phyloP scores from a whole-genome alignment of 2,113 vertebrate genomes.

The Pseudopodoces humilis region DNA sequence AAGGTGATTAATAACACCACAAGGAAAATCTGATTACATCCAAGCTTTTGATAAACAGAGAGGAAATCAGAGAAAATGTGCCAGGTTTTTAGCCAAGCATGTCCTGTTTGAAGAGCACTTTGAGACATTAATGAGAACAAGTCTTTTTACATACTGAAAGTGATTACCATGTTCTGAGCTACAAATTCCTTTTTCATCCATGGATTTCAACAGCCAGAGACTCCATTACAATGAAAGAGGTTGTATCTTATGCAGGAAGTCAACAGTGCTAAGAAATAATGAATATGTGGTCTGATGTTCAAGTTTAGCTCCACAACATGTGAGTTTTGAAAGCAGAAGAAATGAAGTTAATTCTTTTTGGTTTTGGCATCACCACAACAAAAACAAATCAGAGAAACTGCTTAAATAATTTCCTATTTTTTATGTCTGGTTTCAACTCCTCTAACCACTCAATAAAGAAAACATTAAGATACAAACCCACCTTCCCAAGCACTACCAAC shows the following conservation, averaged over 20 bases:
- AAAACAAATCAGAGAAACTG: neutral
- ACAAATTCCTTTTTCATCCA: neutral
- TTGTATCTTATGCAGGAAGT: neutral
- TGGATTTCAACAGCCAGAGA: neutral
- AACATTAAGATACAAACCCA: neutral
- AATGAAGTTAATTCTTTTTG: neutral
- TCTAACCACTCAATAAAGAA: neutral
- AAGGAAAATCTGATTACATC: neutral
- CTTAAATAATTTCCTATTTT: neutral
- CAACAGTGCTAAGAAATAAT: neutral
- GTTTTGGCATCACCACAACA: neutral
- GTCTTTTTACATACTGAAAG: neutral
- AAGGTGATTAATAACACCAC: neutral
- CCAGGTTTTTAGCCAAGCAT: neutral
- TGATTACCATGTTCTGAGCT: neutral
- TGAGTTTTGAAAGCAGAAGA: neutral
- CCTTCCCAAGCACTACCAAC: neutral
- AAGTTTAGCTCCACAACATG: neutral
- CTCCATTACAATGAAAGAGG: neutral
- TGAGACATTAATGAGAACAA: neutral
- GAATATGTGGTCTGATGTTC: neutral
- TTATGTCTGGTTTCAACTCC: neutral
- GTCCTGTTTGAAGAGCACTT: constrained; percentile 30
- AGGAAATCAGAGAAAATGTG: neutral
- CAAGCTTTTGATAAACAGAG: neutral